Evolutionary conservation across 2,888 invertebrate genomes (phyloP).

Genomic region (Eilema sororculum): DNA sequence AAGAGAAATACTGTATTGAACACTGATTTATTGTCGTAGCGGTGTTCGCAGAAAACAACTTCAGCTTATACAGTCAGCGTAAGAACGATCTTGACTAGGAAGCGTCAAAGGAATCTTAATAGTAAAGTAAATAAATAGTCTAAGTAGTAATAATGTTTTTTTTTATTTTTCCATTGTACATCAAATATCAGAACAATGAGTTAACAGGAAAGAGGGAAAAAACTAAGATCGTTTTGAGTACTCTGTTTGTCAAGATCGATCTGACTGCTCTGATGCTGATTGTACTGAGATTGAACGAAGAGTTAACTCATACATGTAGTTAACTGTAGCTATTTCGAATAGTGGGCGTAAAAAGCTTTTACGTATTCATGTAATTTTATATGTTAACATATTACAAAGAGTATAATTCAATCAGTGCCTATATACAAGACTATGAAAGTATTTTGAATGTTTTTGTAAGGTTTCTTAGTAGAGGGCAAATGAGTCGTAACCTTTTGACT

Average conservation of each 20-base stretch:
- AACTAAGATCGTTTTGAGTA: too few species aligned
- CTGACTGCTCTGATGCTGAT: too few species aligned
- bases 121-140: too few species aligned
- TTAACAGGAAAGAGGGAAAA: too few species aligned
- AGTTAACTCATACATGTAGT: background rate
- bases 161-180: too few species aligned
- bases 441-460: constrained; percentile 5
- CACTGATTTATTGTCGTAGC: background rate
- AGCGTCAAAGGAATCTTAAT: too few species aligned
- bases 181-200: too few species aligned
- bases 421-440: background rate
- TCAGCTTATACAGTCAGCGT: too few species aligned
- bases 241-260: too few species aligned
- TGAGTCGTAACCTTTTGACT: constrained; percentile 20
- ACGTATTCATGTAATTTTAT: constrained; percentile 10
- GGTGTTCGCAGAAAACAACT: constrained; percentile 2
- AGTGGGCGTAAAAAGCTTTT: constrained; percentile 8
- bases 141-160: too few species aligned
- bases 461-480: constrained; percentile 15
- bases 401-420: constrained; percentile 6
- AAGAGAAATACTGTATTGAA: background rate
- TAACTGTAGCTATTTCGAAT: background rate
- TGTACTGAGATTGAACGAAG: constrained; percentile 8
- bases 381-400: constrained; percentile 7
- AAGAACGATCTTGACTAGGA: too few species aligned